Base-by-base conservation (phyloP, 2,113 vertebrate genomes). In the Aplodontia rufa region DNA sequence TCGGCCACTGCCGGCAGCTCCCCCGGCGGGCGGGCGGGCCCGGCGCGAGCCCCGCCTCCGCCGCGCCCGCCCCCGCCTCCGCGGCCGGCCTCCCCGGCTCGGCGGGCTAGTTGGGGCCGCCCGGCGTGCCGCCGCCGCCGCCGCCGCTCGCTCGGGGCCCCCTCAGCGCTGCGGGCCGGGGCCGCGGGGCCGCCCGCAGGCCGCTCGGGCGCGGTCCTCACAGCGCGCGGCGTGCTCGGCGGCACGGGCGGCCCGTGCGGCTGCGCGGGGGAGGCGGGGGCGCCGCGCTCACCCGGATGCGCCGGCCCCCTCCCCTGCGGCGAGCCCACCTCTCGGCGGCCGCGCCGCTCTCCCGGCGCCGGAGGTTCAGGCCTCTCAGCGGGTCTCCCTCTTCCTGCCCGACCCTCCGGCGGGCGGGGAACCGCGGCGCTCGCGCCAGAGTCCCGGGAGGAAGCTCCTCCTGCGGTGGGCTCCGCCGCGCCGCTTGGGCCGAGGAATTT, bases 201-300 rank as follows among this genome's bases (percentile, higher is more conserved):
- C 97, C 68, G 83, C 91, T 58, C 62, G 72, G 86, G 95, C 79
- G 83, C 93, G 84, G 87, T 47, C 68, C 55, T 24, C 17, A 0
- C 86, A 0, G 92, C 58, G 49, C 90, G 20, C 60, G 55, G 86
- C 76, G 94, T n/a, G 72, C 88, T 47, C n/a, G 6, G 72, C 58
- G 37, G 62, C 60, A 5, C 58, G 81, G 69, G 81, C 45, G 76
- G 85, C 92, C 86, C 30, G 66, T 93, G 97, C 96, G 96, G 96
- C 97, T 91, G 96, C 97, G 96, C 95, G 91, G 95, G 95, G 93
- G 86, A 81, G 89, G 95, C 86, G 87, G 95, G 82, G 94, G 96
- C 87, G 96, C 96, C 16, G 86, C 83, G 69, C 93, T 93, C 94
- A 51, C 93, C 92, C 97, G 96, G 94, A 96, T 95, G 96, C 97